Conservation (phyloP, 1,140 invertebrate species). For the Mizuhopecten yessoensis region DNA sequence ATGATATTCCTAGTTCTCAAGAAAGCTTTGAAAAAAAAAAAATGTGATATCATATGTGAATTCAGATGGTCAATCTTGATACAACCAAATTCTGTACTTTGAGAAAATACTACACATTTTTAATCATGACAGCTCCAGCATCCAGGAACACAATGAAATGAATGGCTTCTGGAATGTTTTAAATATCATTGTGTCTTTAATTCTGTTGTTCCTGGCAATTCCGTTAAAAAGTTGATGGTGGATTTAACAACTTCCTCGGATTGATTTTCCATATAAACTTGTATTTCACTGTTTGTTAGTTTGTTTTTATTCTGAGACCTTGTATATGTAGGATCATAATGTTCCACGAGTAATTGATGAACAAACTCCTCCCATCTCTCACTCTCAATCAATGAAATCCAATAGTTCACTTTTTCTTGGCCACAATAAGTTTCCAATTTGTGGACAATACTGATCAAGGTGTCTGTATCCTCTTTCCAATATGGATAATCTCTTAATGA, state of each 20-base stretch:
- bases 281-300: neutral
- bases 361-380: conserved; percentile 71
- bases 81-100: too few species aligned
- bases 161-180: neutral
- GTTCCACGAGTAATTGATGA: conserved; percentile 64
- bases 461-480: conserved; percentile 67
- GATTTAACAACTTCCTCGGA: conserved; percentile 53
- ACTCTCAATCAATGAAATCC: conserved; percentile 65
- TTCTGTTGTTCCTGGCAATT: neutral
- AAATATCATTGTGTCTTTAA: neutral
- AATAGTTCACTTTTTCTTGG: conserved; percentile 59
- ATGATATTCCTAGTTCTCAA: too few species aligned
- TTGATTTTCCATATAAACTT: conserved; percentile 50
- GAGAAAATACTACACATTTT: neutral
- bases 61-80: too few species aligned
- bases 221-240: neutral
- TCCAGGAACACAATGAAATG: neutral
- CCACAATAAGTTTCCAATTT: conserved; percentile 60
- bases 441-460: conserved; percentile 54
- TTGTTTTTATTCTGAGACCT: conserved; percentile 70
- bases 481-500: conserved; percentile 69
- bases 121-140: neutral
- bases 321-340: conserved; percentile 72
- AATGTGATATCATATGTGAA: too few species aligned
- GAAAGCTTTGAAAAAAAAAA: too few species aligned